Base-by-base conservation (phyloP, 1,140 invertebrate species). In the Heliconius hermathena region DNA sequence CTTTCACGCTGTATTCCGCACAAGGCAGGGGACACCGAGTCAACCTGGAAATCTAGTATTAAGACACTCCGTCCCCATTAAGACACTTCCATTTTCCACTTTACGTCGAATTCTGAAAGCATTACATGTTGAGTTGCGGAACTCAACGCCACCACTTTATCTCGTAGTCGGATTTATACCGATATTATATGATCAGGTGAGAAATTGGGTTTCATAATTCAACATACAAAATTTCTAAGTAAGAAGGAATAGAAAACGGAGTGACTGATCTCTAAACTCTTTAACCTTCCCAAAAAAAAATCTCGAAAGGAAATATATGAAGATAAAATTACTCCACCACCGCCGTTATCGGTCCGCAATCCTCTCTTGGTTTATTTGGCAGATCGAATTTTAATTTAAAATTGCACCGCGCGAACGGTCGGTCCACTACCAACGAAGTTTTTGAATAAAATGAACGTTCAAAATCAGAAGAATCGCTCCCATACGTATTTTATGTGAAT, bases 321-420 rank as follows among this genome's bases (percentile, higher is more conserved):
- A 66, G 26, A 66, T 66, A 29, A 16, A 57, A 66, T 66, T 1
- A 66, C 60, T 66, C 60, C 16, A 79, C 82, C 84, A 76, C 84
- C 41, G 83, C 76, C 76, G 80, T 79, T 80, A 1, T 79, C 82
- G 76, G 80, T 74, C 77, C 71, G 82, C 77, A 82, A 85, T 81
- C 83, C 81, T 78, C 80, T 81, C 36, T 79, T 80, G 74, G 76
- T 85, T 83, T 85, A 82, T 83, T 83, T 82, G 79, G 80, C 78
- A 80, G 80, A 83, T 85, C 82, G 82, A 85, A 83, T 85, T 85
- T 85, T 83, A 85, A 85, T 83, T 85, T 85, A 83, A 85, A 85
- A 83, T 82, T 73, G 66, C 79, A 76, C 77, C 79, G 77, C 78
- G 78, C 70, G 76, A 83, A 83, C 75, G 76, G 80, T 76, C 79